Percentiles rank a stretch among this genome's conserved stretches.
Evolutionary conservation across 2,888 invertebrate genomes (phyloP).

Genomic region (Erebia aethiops): DNA sequence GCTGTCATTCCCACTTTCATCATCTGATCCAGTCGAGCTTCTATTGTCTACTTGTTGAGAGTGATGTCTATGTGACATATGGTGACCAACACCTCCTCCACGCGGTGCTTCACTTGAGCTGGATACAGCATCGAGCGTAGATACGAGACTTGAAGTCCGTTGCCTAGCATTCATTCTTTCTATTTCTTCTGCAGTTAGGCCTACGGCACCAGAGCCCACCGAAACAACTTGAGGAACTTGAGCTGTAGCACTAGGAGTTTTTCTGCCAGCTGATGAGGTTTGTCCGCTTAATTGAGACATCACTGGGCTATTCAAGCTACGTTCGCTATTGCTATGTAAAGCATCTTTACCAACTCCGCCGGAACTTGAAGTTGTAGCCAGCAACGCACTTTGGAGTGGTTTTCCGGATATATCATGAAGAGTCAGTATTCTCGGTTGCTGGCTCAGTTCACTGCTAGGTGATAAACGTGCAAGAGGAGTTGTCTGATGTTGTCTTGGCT

Average conservation of each 20-base stretch:
- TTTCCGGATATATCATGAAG: slow-evolving; percentile 97
- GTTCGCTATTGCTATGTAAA: slow-evolving; percentile 95
- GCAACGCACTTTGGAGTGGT: slow-evolving; percentile 92
- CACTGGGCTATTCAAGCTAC: slow-evolving; percentile 95
- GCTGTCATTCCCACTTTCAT: slow-evolving; percentile 97
- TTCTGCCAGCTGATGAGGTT: slow-evolving; percentile 91
- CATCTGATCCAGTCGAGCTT: slow-evolving; percentile 90
- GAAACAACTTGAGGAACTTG: slow-evolving; percentile 87
- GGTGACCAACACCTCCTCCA: slow-evolving; percentile 85
- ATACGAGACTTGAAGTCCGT: slow-evolving; percentile 94
- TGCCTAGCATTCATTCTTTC: slow-evolving; percentile 94
- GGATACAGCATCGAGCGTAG: slow-evolving; percentile 96
- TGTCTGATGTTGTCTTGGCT: slow-evolving; percentile 90
- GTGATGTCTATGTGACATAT: slow-evolving; percentile 88
- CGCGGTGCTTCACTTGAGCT: slow-evolving; percentile 92
- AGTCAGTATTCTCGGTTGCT: slow-evolving; percentile 96
- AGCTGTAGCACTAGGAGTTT: slow-evolving; percentile 86
- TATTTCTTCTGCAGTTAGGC: slow-evolving; percentile 96
- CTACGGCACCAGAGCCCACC: slow-evolving; percentile 88
- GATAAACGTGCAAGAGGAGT: slow-evolving; percentile 95
- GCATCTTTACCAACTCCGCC: slow-evolving; percentile 94
- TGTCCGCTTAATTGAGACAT: slow-evolving; percentile 96
- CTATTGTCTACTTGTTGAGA: slow-evolving; percentile 89
- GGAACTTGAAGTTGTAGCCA: slow-evolving; percentile 94
- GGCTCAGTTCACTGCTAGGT: slow-evolving; percentile 95